A percentile compares a stretch with the other conserved stretches of the same genome.
Conservation (phyloP, 2,797 vertebrate species). For the Sandelia bainsii region DNA sequence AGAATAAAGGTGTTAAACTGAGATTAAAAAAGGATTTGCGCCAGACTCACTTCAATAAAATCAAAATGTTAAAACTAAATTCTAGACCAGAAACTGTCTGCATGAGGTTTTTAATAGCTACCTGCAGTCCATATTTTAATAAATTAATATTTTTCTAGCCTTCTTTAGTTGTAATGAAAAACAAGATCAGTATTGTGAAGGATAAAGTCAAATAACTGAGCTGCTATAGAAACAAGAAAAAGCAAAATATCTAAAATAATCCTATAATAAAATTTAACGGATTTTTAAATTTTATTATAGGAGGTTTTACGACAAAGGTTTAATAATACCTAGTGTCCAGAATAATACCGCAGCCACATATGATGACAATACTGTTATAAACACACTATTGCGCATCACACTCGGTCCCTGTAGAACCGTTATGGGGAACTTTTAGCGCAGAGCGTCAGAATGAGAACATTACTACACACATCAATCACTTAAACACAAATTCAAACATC, state of each 20-base stretch:
- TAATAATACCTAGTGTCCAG: conserved; percentile 26
- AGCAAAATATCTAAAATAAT: conserved; percentile 41
- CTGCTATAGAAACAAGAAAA: conserved; percentile 6
- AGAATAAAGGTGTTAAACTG: background rate
- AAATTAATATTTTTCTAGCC: background rate
- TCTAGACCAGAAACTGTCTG: background rate
- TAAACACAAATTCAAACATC: conserved; percentile 20
- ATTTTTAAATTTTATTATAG: too few relatives aligned
- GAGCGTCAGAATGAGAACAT: background rate
- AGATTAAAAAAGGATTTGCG: background rate
- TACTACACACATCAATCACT: conserved; percentile 31
- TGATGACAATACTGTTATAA: background rate
- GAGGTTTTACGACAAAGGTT: background rate
- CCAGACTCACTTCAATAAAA: background rate
- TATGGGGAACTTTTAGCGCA: background rate
- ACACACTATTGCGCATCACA: background rate
- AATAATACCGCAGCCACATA: background rate
- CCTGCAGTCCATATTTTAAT: background rate
- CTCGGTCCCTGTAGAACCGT: conserved; percentile 1
- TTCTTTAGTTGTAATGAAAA: conserved; percentile 19
- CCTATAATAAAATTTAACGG: conserved; percentile 4
- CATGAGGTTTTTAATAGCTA: background rate
- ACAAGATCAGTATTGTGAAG: conserved; percentile 22
- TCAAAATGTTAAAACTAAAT: too few relatives aligned
- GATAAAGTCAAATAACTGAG: conserved; percentile 27